Conservation (phyloP, 1,140 invertebrate genomes). For the Aphelinus certus region DNA sequence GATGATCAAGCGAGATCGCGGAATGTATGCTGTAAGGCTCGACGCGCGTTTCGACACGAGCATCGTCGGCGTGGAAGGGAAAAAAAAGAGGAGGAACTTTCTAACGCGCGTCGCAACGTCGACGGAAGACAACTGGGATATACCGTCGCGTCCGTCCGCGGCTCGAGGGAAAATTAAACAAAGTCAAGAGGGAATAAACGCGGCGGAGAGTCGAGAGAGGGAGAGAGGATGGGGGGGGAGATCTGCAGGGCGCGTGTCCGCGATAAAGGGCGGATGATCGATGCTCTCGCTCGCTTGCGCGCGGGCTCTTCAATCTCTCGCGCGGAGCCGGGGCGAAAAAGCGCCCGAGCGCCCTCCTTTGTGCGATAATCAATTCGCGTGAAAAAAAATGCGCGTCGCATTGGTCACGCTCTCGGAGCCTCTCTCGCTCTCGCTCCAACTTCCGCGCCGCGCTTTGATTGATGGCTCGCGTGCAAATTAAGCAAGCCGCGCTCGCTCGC, state of each 20-base stretch:
- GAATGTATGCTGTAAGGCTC: constrained; percentile 10
- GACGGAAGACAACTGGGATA: too few relatives aligned
- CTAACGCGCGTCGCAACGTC: too few relatives aligned
- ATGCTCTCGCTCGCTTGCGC: too few relatives aligned
- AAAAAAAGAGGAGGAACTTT: too few relatives aligned
- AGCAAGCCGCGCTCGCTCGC: constrained; percentile 32
- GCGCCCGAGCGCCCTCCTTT: background rate
- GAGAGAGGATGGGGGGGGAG: too few relatives aligned
- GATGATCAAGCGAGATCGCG: constrained; percentile 23
- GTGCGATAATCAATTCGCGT: constrained; percentile 32
- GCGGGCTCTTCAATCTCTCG: background rate
- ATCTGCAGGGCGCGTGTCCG: too few relatives aligned
- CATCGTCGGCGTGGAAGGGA: constrained; percentile 26
- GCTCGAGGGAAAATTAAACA: too few relatives aligned
- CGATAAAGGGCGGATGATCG: too few relatives aligned
- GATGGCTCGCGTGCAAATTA: constrained; percentile 35
- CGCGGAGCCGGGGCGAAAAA: background rate
- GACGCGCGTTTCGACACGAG: constrained; percentile 44
- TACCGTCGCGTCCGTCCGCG: too few relatives aligned
- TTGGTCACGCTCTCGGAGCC: constrained; percentile 28
- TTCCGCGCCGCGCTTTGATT: constrained; percentile 35
- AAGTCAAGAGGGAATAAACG: too few relatives aligned
- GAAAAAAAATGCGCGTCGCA: constrained; percentile 19
- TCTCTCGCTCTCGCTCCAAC: constrained; percentile 7
- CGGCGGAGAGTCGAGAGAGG: too few relatives aligned